Base-by-base conservation (phyloP, 2,113 vertebrate species). In the Solenodon paradoxus region DNA sequence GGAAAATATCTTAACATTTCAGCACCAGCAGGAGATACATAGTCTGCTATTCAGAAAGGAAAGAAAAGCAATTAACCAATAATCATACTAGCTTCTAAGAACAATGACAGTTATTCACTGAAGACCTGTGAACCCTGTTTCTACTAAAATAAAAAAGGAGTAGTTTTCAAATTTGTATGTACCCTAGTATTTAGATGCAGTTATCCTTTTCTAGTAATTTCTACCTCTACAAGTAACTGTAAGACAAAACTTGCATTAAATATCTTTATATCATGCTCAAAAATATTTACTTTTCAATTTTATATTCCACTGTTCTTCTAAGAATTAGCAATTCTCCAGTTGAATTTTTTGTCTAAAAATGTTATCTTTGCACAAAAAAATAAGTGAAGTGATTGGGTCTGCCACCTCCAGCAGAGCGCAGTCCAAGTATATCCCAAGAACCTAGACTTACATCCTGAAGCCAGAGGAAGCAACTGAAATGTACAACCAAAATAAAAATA, bases 1-100 rank as follows among this genome's bases (percentile, higher is more conserved):
- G 63, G 91, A 95, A 97, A 97, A 82, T 92, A 66, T 88, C 83
- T 88, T 90, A 94, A 97, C 75, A 92, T 86, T 96, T 97, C 92
- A 95, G 72, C 95, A 94, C 77, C 81, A 81, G 79, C 63, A 87
- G 35, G 61, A 90, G 72, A 96, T 77, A 92, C 81, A 90, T 5
- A 38, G 68, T 49, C 55, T 82, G 61, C 42, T 93, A 95, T 79
- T 95, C 69, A 93, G 47, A 95, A 93, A 64, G 74, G 47, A 96
- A 91, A 93, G 83, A 57, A 97, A 94, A 96, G 83, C 71, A 96
- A 95, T 81, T 90, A 95, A 95, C 89, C 79, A 96, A 88, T 72
- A 96, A 64, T 75, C 84, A 79, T 82, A 94, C 55, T 84, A 87
- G 63, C 47, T 97, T 96, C 92, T 55, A 57, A 96, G 80, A 96